Base-by-base conservation (phyloP, 2,797 vertebrate species). In the Poecilia wingei region DNA sequence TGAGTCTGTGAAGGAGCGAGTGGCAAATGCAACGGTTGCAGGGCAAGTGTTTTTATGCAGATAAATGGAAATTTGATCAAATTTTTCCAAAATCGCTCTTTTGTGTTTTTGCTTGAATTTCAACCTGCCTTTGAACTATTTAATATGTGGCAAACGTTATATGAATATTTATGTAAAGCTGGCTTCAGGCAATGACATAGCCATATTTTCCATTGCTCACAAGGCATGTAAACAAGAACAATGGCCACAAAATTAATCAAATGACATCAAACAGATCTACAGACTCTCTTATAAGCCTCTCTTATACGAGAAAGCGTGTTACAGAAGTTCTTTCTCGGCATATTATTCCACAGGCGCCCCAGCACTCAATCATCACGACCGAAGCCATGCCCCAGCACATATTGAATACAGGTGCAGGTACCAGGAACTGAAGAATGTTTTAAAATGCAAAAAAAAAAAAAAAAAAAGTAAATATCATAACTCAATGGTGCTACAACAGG, bases 391-490 rank as follows among this genome's bases (percentile, higher is more conserved):
- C 75, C 51, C 74, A 76, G 68, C 81, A 74, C 78, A 86, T 82
- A 90, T 87, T 90, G 83, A 78, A 86, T 70, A 78, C 87, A 91
- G 89, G 88, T 90, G 88, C 68, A 59, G 66, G 16, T 39, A 69
- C 77, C 20, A 47, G 84, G 78, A 84, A 84, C 75, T 74, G 55
- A 81, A 88, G 70, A 88, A 82, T 1, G 1, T 75, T 82, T 87
- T 72, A 80, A 74, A 53, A 68, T 25, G 31, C 12, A 59, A 41
- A 41, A 41, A 41, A 41, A 41, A 41, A 41, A 39, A n/a, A 36
- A 36, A 85, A 49, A 71, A 22, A 18, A 74, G 18, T 75, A 78
- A 78, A 78, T 16, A 12, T 31, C 57, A 68, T 28, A 77, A 78
- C 49, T 82, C 68, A 75, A 51, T 28, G 39, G 45, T 43, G 59